phyloP scores from a whole-genome alignment of 2,888 invertebrate genomes.

The Netelia virgata region DNA sequence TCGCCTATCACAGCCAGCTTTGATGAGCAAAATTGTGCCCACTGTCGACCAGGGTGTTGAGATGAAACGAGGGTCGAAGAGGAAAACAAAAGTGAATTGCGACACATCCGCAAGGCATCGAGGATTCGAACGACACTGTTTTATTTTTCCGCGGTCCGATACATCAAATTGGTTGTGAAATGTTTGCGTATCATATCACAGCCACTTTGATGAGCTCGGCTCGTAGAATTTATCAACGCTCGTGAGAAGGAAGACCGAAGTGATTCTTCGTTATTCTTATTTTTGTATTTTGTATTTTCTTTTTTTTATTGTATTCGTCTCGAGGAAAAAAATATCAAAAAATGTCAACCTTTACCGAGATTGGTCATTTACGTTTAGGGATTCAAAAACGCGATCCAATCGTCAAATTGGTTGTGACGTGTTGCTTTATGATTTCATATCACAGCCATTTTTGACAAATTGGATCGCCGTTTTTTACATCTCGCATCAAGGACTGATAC shows the following conservation, averaged over 20 bases:
- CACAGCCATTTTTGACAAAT: conserved; percentile 99
- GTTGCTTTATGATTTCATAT: conserved; percentile 88
- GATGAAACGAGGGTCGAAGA: conserved; percentile 59
- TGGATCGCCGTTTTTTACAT: conserved; percentile 87
- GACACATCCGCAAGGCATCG: not conserved
- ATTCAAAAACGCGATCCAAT: conserved; percentile 85
- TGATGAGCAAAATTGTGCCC: conserved; percentile 93
- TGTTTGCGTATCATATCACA: conserved; percentile 94
- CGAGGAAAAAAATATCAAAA: not conserved
- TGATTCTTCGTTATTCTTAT: not conserved
- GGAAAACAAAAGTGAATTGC: not conserved
- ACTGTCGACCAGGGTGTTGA: conserved; percentile 70
- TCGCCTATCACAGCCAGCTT: conserved; percentile 97
- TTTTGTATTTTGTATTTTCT: conserved; percentile 14
- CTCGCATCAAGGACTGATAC: conserved; percentile 69
- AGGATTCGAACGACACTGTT: conserved; percentile 5
- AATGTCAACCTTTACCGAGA: not conserved
- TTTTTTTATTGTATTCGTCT: conserved; percentile 2
- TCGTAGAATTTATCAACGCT: conserved; percentile 83
- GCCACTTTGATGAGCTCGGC: conserved; percentile 98
- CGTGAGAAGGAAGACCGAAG: not conserved
- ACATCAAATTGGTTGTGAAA: conserved; percentile 97
- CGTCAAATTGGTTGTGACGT: conserved; percentile 94
- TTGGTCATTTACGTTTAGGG: not conserved
- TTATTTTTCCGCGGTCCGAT: conserved; percentile 86